Percentiles rank a stretch among this genome's conserved stretches.
These are phyloP conservation scores for Verasper variegatus DNA, from an alignment of 2,113 vertebrate species.

Conservation along the genomic window DNA sequence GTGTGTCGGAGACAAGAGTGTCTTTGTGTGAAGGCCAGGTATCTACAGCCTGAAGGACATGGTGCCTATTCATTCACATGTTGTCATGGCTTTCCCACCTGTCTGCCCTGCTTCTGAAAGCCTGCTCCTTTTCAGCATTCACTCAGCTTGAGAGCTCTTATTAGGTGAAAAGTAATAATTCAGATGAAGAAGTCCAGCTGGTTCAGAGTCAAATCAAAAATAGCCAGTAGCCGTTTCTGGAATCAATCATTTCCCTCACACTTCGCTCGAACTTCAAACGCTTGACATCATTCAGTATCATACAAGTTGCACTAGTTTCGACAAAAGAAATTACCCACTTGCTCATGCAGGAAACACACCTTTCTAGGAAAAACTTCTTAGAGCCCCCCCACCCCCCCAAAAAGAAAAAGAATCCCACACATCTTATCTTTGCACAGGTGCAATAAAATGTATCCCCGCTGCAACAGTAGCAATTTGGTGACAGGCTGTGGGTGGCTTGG, in stretches of 20 bases:
- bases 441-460: conserved; percentile 73
- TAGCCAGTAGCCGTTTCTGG: not conserved
- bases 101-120: conserved; percentile 47
- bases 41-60: conserved; percentile 26
- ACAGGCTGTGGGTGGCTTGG: conserved; percentile 89
- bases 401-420: conserved; percentile 50
- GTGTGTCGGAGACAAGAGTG: conserved; percentile 21
- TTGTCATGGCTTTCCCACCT: conserved; percentile 58
- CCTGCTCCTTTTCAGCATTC: conserved; percentile 65
- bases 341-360: conserved; percentile 49
- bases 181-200: conserved; percentile 14
- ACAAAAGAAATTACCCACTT: conserved; percentile 43
- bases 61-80: conserved; percentile 47
- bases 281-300: conserved; percentile 12
- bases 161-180: conserved; percentile 14
- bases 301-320: conserved; percentile 26
- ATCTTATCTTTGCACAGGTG: conserved; percentile 72
- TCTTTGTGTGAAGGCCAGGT: conserved; percentile 50
- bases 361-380: conserved; percentile 61
- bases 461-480: conserved; percentile 83
- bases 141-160: conserved; percentile 24
- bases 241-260: not conserved
- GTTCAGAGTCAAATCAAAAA: conserved; percentile 19
- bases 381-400: conserved; percentile 7
- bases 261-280: conserved; percentile 8